Conservation (phyloP, 2,888 invertebrate genomes). For the Steinernema scapterisci region DNA sequence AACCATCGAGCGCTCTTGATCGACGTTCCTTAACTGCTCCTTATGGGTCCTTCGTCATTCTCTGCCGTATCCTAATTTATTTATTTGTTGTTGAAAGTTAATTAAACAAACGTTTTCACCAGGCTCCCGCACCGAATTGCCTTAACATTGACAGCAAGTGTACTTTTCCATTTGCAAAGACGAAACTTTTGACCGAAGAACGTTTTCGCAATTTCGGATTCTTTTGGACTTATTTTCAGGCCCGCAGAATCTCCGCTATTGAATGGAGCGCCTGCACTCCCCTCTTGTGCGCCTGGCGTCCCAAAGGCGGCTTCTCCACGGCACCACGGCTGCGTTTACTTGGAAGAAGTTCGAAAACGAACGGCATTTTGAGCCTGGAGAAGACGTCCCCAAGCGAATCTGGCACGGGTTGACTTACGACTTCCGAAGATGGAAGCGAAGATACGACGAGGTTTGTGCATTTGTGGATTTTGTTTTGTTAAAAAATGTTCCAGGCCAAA, state of each 20-base stretch:
- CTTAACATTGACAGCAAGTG: not conserved
- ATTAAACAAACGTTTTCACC: not conserved
- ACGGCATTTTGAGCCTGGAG: conserved; percentile 65
- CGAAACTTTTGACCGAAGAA: not conserved
- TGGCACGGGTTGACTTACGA: conserved; percentile 65
- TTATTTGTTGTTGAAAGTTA: conserved; percentile 16
- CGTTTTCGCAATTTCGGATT: not conserved
- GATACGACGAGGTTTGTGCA: conserved; percentile 54
- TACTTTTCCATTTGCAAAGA: not conserved
- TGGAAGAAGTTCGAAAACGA: conserved; percentile 66
- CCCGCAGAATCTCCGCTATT: not conserved
- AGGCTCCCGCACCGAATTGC: not conserved
- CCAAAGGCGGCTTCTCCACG: conserved; percentile 35
- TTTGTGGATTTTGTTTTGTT: not conserved
- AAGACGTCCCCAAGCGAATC: conserved; percentile 61
- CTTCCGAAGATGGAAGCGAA: conserved; percentile 58
- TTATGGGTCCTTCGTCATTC: not conserved
- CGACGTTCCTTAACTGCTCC: not conserved
- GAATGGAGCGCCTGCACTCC: not conserved
- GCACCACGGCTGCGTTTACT: conserved; percentile 34
- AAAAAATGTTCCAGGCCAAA: conserved; percentile 49
- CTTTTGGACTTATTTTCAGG: not conserved
- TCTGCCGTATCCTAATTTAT: not conserved
- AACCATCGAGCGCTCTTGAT: no score
- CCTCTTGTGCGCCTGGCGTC: not conserved